Evolutionary conservation across 2,113 vertebrate genomes (phyloP), one percentile per base, ranked within the genome.

Genomic region (Halcyon senegalensis): DNA sequence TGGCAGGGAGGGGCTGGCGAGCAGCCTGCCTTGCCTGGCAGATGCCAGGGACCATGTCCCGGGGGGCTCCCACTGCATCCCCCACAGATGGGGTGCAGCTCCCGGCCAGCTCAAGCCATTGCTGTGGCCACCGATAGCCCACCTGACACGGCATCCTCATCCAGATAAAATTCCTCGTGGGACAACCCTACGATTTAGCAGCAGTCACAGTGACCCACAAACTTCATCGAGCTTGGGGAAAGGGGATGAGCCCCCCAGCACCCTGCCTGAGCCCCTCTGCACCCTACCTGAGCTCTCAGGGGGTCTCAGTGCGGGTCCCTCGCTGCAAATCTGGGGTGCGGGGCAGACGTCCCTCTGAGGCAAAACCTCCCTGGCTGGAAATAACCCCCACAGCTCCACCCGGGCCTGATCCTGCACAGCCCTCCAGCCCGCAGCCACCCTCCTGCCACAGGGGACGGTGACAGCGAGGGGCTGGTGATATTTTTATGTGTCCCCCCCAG

Each of bases 321-420:
- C 2, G 12, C 3, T 55, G n/a, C 55, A 2, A 10, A 56, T 7
- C 18, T 2, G 2, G 10, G 25, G 15, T 55, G 15, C 1, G 6
- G 33, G 12, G 28, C 33, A 35, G 24, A 17, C 4, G 1, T 23
- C 12, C n/a, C 37, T 18, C 14, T 27, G 33, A 37, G n/a, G 43
- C 25, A 18, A 62, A 37, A 20, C 24, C 75, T 31, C 25, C 23
- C 28, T 1, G 0, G n/a, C 68, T 79, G 46, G 37, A 66, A 60
- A 46, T 15, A n/a, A 2, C 10, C 13, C 9, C 23, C 4, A 3
- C n/a, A 51, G 15, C 41, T n/a, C 43, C 13, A 2, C 28, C 3
- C 1, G 2, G 35, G 15, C 30, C 63, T 2, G 5, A 82, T 39
- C 59, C 64, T 84, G 46, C 59, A 11, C 1, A 1, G 4, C 7